Conservation (phyloP, 37 sponge, comb jelly and placozoan genomes). For the Aplysina aerophoba region DNA sequence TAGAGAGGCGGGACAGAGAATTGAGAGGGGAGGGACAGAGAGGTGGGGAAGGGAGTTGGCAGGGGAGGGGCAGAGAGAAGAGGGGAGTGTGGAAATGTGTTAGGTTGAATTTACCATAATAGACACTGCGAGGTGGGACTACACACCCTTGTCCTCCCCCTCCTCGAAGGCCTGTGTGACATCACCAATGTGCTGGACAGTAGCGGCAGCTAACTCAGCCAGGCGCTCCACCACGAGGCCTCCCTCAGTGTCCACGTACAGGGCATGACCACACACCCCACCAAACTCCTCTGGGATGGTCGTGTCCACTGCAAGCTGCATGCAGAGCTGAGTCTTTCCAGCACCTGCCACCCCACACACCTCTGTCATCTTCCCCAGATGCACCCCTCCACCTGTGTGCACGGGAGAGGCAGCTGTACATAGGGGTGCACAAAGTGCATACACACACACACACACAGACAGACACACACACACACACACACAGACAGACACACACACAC, state of each 20-base stretch:
- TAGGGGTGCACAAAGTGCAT: no score
- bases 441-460: neutral
- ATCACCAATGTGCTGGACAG: slow-evolving; percentile 50
- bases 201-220: slow-evolving; percentile 76
- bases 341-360: slow-evolving; percentile 87
- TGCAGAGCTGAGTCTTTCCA: slow-evolving; percentile 91
- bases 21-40: no score
- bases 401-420: no score
- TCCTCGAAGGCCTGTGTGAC: slow-evolving; percentile 47
- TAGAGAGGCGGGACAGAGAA: no score
- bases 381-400: slow-evolving; percentile 73
- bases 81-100: neutral
- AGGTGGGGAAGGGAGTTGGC: no score
- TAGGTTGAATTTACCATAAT: no score
- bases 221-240: slow-evolving; percentile 84
- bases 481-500: no score
- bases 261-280: slow-evolving; percentile 68
- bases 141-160: slow-evolving; percentile 47
- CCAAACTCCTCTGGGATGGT: slow-evolving; percentile 77
- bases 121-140: no score
- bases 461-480: no score
- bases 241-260: slow-evolving; percentile 95
- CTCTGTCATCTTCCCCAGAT: slow-evolving; percentile 90
- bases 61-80: no score
- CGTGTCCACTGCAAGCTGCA: slow-evolving; percentile 88